phyloP scores from a whole-genome alignment of 2,888 invertebrate genomes.

The Andrena hattorfiana region DNA sequence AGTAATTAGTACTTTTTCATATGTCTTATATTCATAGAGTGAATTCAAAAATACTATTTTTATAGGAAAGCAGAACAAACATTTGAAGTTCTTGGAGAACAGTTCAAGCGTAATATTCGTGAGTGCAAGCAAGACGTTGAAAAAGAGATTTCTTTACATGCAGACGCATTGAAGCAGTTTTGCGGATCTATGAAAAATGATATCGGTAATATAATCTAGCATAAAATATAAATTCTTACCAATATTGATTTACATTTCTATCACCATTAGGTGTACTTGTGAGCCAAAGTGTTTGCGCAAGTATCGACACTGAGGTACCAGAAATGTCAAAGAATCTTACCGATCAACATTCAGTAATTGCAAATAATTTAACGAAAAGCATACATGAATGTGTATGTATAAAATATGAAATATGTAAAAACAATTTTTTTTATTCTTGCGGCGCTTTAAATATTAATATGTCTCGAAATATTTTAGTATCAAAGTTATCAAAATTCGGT shows the following conservation, averaged over 20 bases:
- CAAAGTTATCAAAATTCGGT: conserved; percentile 75
- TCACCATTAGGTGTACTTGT: conserved; percentile 63
- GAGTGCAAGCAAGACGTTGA: conserved; percentile 74
- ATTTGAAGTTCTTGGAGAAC: conserved; percentile 77
- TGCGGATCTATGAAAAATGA: conserved; percentile 73
- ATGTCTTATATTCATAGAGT: background rate
- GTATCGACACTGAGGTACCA: conserved; percentile 70
- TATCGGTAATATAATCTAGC: conserved; percentile 44
- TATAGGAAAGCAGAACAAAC: conserved; percentile 78
- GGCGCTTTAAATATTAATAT: conserved; percentile 12
- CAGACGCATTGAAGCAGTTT: conserved; percentile 75
- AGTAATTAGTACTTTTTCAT: background rate
- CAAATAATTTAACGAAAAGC: conserved; percentile 66
- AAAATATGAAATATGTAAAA: conserved; percentile 4
- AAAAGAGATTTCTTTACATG: conserved; percentile 73
- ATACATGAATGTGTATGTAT: conserved; percentile 74
- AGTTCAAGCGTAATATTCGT: conserved; percentile 76
- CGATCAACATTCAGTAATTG: conserved; percentile 60
- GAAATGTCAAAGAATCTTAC: conserved; percentile 73
- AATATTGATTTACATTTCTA: conserved; percentile 7
- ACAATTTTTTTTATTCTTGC: conserved; percentile 15
- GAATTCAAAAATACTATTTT: conserved; percentile 1
- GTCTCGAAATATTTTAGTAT: conserved; percentile 65
- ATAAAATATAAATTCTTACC: conserved; percentile 2
- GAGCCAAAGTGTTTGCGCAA: conserved; percentile 54